Evolutionary conservation across 2,888 invertebrate genomes (phyloP).

Genomic region (Cerceris rybyensis): DNA sequence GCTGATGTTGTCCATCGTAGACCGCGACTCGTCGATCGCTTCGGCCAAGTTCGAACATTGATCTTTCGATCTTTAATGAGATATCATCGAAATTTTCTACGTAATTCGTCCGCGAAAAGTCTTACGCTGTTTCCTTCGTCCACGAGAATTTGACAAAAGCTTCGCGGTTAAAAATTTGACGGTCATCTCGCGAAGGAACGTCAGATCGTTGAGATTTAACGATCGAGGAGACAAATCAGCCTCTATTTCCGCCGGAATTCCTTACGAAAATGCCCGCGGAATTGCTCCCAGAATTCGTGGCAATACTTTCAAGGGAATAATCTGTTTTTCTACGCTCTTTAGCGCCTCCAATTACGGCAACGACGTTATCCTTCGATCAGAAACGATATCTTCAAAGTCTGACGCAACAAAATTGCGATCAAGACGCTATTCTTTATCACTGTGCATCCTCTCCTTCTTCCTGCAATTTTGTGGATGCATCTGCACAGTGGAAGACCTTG

Average conservation of each 20-base stretch:
- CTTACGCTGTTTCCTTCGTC: constrained; percentile 12
- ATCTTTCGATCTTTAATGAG: not conserved
- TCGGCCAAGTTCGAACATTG: not conserved
- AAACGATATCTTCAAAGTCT: constrained; percentile 6
- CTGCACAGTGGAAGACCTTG: constrained; percentile 14
- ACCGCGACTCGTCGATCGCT: constrained; percentile 17
- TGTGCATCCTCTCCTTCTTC: not conserved
- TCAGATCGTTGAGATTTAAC: no score
- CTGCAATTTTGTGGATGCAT: not conserved
- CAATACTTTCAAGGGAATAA: no score
- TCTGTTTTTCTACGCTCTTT: constrained; percentile 19
- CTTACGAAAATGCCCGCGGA: no score
- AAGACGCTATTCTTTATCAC: constrained; percentile 6
- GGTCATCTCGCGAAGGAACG: constrained; percentile 29
- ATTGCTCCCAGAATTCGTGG: no score
- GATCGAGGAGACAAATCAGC: no score
- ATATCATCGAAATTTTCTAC: constrained; percentile 25
- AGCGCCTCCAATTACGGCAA: constrained; percentile 4
- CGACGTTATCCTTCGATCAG: constrained; percentile 31
- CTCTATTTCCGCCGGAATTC: no score
- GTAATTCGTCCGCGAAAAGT: constrained; percentile 31
- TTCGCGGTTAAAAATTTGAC: not conserved
- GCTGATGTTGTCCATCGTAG: constrained; percentile 66
- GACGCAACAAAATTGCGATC: constrained; percentile 21
- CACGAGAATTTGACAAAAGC: constrained; percentile 44